Evolutionary conservation across 2,797 vertebrate species (phyloP), one percentile per base, ranked within the genome.

Genomic region (Acrossocheilus fasciatus): DNA sequence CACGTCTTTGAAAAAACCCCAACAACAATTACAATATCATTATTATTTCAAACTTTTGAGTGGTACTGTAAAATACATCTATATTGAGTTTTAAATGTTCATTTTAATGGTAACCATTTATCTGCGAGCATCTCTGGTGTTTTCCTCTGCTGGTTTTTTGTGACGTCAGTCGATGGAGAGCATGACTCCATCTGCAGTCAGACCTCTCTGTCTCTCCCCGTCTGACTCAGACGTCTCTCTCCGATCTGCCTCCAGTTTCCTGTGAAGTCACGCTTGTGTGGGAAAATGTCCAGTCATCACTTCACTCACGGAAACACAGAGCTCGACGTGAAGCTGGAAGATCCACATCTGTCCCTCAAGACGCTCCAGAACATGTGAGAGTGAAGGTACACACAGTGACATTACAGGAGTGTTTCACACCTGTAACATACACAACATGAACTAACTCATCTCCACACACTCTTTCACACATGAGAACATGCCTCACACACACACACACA

Each of bases 271-370:
- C 45, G 18, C 52, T 4, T 4, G 54, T 70, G 81, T 52, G 83
- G 64, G 87, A 78, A 80, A 91, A 76, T 4, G 50, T 57, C 2
- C 69, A 36, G 39, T 54, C 62, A 54, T 36, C 34, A 36, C 34
- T 36, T 36, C 34, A 36, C 34, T 77, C 62, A 30, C 62, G 36
- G 84, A 86, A 88, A 88, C 23, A 86, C 8, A 73, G 87, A 88
- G 80, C 50, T 84, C 45, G 66, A n/a, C 15, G 12, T 10, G n/a
- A 39, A 4, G 6, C 26, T 54, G 26, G 30, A 78, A 6, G 47
- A 39, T 62, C 20, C 20, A 26, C 77, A 14, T n/a, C 34, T 36
- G 26, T 18, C 47, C 45, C 4, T 26, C 59, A 1, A 62, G 47
- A 52, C 0, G 18, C 30, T 6, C 3, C 52, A 41, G 30, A 41